phyloP scores from a whole-genome alignment of 2,888 invertebrate genomes.

The Mimachlamys varia region DNA sequence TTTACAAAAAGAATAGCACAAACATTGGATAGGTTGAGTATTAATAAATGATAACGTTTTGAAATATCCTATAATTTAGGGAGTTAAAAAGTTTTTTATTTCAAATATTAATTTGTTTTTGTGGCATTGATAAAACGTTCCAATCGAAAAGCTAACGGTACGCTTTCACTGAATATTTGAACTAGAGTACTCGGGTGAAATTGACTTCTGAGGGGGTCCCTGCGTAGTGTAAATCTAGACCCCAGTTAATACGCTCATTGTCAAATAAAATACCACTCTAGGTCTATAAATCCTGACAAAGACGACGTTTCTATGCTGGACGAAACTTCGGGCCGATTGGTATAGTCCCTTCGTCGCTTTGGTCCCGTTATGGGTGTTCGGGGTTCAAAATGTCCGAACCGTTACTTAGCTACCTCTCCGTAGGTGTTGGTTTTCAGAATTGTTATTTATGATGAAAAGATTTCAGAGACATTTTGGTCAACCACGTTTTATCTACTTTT shows the following conservation, averaged over 20 bases:
- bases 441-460: no score
- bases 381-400: background rate
- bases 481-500: no score
- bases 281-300: background rate
- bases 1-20: no score
- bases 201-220: background rate
- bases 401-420: background rate
- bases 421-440: background rate
- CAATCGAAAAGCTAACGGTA: background rate
- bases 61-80: no score
- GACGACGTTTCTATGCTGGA: background rate
- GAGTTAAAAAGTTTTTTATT: no score
- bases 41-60: no score
- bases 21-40: no score
- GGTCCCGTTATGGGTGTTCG: background rate
- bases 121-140: background rate
- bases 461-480: no score
- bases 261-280: constrained; percentile 10
- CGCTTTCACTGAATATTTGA: background rate
- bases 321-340: background rate
- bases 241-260: background rate
- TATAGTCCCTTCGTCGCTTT: background rate
- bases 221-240: background rate
- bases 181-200: background rate
- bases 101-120: no score